Conservation (phyloP, 2,113 vertebrate genomes). For the Spheniscus mendiculus region DNA sequence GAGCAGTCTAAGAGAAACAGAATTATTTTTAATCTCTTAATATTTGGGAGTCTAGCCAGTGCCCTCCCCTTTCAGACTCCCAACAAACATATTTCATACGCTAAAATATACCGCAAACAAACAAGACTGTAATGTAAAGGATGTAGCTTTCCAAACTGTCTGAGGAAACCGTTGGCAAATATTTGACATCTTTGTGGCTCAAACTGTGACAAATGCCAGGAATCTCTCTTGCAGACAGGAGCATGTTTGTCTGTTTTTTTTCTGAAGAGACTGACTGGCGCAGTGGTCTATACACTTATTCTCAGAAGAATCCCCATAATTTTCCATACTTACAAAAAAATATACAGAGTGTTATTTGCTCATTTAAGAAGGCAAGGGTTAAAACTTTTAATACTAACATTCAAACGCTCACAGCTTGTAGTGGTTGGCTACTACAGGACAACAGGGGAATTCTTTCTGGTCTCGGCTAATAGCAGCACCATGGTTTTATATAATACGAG, state of each 20-base stretch:
- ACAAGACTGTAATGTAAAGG: slow-evolving; percentile 46
- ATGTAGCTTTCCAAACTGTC: slow-evolving; percentile 52
- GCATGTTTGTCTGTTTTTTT: slow-evolving; percentile 14
- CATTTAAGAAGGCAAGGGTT: slow-evolving; percentile 43
- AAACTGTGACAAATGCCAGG: slow-evolving; percentile 54
- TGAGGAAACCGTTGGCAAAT: slow-evolving; percentile 60
- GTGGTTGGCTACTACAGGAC: slow-evolving; percentile 51
- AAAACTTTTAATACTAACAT: slow-evolving; percentile 48
- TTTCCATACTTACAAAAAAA: slow-evolving; percentile 26
- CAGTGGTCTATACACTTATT: slow-evolving; percentile 15
- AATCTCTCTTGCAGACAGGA: slow-evolving; percentile 39
- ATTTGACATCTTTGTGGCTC: slow-evolving; percentile 46
- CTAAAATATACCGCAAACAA: slow-evolving; percentile 51
- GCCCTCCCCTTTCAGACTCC: slow-evolving; percentile 21
- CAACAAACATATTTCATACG: slow-evolving; percentile 17
- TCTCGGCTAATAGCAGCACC: slow-evolving; percentile 55
- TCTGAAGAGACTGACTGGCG: slow-evolving; percentile 39
- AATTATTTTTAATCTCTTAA: slow-evolving; percentile 44
- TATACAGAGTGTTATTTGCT: neutral
- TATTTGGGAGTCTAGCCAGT: slow-evolving; percentile 20
- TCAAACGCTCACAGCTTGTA: slow-evolving; percentile 24
- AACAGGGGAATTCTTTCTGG: slow-evolving; percentile 59
- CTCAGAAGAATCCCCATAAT: slow-evolving; percentile 45
- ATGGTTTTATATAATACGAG: slow-evolving; percentile 38
- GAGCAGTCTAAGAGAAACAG: slow-evolving; percentile 38